Conservation (phyloP, 2,888 invertebrate species). For the Diabrotica balteata region DNA sequence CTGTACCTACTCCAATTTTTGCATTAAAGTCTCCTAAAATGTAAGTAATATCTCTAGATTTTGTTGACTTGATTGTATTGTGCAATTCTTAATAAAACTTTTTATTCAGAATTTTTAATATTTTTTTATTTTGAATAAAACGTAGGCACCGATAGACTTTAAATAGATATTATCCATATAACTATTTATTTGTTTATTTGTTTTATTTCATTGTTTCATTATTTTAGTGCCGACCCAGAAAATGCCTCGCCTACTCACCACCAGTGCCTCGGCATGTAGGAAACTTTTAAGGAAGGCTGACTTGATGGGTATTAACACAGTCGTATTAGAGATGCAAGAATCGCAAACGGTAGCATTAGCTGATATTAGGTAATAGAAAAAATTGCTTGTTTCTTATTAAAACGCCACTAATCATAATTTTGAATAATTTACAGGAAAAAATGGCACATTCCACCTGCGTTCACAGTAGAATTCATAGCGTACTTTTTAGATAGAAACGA, state of each 20-base stretch:
- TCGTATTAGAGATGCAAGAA: conserved; percentile 82
- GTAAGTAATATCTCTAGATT: too few species aligned
- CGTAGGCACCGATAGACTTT: too few species aligned
- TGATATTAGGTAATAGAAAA: conserved; percentile 65
- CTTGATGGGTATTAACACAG: conserved; percentile 88
- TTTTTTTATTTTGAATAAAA: too few species aligned
- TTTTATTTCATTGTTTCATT: too few species aligned
- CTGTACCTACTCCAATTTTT: too few species aligned
- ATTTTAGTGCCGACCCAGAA: conserved; percentile 88
- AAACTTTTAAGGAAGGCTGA: conserved; percentile 85
- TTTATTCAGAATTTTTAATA: too few species aligned
- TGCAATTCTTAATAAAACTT: too few species aligned
- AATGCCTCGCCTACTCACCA: conserved; percentile 88
- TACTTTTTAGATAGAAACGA: conserved; percentile 91
- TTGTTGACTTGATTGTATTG: too few species aligned
- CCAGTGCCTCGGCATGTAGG: conserved; percentile 87
- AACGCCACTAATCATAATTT: neutral
- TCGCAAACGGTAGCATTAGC: conserved; percentile 81
- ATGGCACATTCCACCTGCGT: conserved; percentile 93
- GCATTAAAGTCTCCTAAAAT: too few species aligned
- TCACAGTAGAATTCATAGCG: conserved; percentile 92
- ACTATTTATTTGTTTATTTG: too few species aligned
- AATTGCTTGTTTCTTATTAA: neutral
- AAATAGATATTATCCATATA: too few species aligned
- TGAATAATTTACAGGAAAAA: conserved; percentile 70